Evolutionary conservation across 1,140 invertebrate genomes (phyloP), one percentile per base, ranked within the genome.

Genomic region (Drosophila burlai): DNA sequence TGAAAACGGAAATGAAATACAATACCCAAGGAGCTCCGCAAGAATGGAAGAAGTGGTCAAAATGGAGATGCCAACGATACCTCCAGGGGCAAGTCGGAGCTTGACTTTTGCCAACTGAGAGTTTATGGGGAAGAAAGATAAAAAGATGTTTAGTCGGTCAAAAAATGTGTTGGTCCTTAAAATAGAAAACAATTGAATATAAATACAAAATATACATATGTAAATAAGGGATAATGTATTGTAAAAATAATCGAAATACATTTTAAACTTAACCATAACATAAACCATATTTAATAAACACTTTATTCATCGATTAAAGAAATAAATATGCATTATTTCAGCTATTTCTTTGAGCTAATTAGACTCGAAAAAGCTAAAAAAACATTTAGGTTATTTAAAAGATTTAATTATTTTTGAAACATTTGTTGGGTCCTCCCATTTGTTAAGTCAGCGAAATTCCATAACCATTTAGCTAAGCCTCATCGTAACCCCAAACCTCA

Each of bases 1-100:
- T 82, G 86, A 86, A 81, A 90, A 84, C 84, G 84, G 84, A 89
- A 89, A 89, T 89, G 84, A 89, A 89, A 89, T 79, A 89, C 84
- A 89, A 89, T 90, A 90, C 84, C 81, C 83, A 10, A 86, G 74
- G 72, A 89, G 76, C 83, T 45, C 65, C 59, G 46, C 18, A 77
- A 87, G 81, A 81, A 72, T 71, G 61, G 52, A 77, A 71, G 58
- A 77, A 71, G 73, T 63, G 66, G 45, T 57, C 55, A 76, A 62
- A 61, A 50, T 52, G 67, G 29, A 46, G 40, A 43, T 61, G 62
- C 11, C 16, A 36, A 57, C 26, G 46, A 50, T 58, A 40, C 18
- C n/a, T 31, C 21, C 47, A 50, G 15, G 13, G 2, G 2, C n/a
- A 52, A 24, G 49, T 24, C 31, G 13, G 16, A 31, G 59, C 15